phyloP scores from a whole-genome alignment of 2,113 vertebrate species.

The Mungos mungo region DNA sequence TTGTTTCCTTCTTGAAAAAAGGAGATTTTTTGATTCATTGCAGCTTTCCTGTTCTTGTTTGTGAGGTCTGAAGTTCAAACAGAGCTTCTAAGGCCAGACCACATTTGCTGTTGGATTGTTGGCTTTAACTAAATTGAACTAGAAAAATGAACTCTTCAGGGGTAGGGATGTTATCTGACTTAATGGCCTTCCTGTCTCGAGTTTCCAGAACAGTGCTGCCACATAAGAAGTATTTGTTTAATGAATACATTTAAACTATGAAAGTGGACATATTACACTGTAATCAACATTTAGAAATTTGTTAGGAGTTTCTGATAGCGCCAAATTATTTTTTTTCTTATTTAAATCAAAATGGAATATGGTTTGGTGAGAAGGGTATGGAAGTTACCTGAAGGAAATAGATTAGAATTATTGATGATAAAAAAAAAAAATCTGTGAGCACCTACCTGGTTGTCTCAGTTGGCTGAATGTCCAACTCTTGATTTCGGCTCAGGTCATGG shows the following conservation, averaged over 20 bases:
- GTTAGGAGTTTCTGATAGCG: background rate
- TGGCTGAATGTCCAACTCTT: no score
- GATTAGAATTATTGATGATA: background rate
- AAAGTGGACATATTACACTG: background rate
- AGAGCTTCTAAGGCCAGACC: background rate
- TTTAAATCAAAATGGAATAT: background rate
- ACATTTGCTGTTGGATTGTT: constrained; percentile 36
- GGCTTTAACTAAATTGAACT: background rate
- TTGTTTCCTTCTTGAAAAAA: background rate
- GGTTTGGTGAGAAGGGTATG: background rate
- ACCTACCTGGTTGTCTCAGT: no score
- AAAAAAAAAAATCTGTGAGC: background rate
- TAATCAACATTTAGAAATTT: background rate
- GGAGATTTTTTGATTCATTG: background rate
- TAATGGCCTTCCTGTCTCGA: background rate
- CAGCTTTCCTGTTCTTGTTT: background rate
- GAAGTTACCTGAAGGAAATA: background rate
- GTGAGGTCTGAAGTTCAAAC: background rate
- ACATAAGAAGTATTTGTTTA: background rate
- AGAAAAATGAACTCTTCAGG: constrained; percentile 10
- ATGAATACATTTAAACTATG: background rate
- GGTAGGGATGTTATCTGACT: background rate
- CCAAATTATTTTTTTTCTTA: background rate
- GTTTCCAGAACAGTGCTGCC: background rate
- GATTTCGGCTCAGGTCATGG: no score